Evolutionary conservation across 2,113 vertebrate species (phyloP).

Genomic region (Eidolon helvum): DNA sequence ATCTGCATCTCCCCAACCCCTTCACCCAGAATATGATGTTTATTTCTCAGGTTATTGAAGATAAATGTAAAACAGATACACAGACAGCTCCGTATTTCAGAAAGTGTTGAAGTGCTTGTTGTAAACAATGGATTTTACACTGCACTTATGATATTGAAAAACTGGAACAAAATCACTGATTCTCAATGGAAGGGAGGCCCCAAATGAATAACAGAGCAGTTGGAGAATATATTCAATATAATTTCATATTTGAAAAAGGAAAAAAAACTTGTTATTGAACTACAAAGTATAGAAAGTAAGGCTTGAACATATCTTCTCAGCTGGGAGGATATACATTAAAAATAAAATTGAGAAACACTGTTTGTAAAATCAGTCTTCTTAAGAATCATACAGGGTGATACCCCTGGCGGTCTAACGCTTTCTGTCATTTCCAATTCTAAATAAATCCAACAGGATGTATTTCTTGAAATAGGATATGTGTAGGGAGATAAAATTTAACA

Average conservation of each 20-base stretch:
- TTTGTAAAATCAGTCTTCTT: not conserved
- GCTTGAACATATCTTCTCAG: not conserved
- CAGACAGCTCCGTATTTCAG: not conserved
- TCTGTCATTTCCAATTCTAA: not conserved
- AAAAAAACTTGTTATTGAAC: not conserved
- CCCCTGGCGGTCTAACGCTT: not conserved
- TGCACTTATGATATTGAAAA: not conserved
- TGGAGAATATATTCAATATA: not conserved
- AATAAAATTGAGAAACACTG: not conserved
- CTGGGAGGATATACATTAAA: not conserved
- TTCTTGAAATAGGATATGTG: not conserved
- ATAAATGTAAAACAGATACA: not conserved
- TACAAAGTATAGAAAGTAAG: not conserved
- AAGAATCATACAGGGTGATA: not conserved
- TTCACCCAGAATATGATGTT: not conserved
- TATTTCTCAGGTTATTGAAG: not conserved
- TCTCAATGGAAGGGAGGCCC: not conserved
- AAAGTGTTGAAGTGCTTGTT: not conserved
- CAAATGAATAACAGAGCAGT: not conserved
- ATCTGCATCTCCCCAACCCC: not conserved
- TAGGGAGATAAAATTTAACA: conserved; percentile 7
- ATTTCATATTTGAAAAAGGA: not conserved
- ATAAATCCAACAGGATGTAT: not conserved
- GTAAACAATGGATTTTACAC: not conserved
- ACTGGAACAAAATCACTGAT: not conserved